Base-by-base conservation (phyloP, 2,797 vertebrate species). In the Phoebastria nigripes region DNA sequence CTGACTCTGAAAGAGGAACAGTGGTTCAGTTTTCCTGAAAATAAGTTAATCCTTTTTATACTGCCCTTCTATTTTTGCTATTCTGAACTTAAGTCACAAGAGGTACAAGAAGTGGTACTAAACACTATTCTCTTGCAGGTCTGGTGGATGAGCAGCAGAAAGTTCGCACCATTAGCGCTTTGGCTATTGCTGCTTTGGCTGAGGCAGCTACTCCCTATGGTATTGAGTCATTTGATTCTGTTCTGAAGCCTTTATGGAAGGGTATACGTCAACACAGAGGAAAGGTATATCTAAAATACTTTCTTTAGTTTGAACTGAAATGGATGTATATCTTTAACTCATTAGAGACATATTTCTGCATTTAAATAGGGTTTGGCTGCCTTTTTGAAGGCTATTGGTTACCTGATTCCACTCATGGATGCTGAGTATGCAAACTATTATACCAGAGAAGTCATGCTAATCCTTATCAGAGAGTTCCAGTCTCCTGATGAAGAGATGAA, bases 401-500 rank as follows among this genome's bases (percentile, higher is more conserved):
- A 99, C 94, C 98, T 99, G 94, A 99, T 99, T 97, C 99, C 99
- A 8, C 98, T 99, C 89, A 99, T 99, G 99, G 99, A 99, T 91
- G 99, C 99, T 0, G 99, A 99, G 93, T 99, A 99, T 73, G 99
- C 99, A 19, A 99, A 99, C 98, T 99, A 99, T 96, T 99, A 99
- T 93, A 99, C 99, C 95, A 98, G 99, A 90, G 99, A 99, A 98
- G 99, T 99, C 97, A 99, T 99, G 99, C 92, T 99, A 78, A 99
- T 99, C 97, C 99, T 99, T 89, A 99, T 99, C 98, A 97, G 99
- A 98, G 99, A 99, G 98, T 99, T 99, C 97, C 99, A 99, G 78
- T 99, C 99, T 95, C 99, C 99, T 35, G 99, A 99, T 78, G 99
- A 99, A 97, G 99, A 99, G 95, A 99, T 99, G 99, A 99, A 99